phyloP scores from a whole-genome alignment of 2,113 vertebrate genomes.

The Antechinus flavipes region DNA sequence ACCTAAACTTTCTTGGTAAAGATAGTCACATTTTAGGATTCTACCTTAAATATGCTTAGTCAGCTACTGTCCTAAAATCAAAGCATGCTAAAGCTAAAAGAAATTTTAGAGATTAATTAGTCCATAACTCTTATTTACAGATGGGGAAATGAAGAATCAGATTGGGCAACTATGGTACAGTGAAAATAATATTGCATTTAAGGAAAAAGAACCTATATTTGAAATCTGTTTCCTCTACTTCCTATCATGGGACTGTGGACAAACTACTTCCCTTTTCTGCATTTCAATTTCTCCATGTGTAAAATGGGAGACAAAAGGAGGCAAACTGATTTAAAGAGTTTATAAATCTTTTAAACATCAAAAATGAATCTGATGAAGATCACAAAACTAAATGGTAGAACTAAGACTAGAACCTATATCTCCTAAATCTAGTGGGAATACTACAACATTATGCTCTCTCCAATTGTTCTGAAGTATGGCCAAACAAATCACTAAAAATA shows the following conservation, averaged over 20 bases:
- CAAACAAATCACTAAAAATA: too few relatives aligned
- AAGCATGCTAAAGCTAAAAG: neutral
- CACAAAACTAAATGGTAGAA: neutral
- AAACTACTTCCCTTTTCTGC: too few relatives aligned
- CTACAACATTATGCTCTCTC: too few relatives aligned
- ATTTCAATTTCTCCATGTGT: too few relatives aligned
- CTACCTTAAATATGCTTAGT: neutral
- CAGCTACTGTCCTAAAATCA: neutral
- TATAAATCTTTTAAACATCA: neutral
- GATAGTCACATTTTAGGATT: neutral
- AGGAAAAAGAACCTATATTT: neutral
- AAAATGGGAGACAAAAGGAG: neutral
- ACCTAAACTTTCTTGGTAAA: neutral
- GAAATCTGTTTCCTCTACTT: neutral
- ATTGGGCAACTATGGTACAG: neutral
- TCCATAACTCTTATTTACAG: neutral
- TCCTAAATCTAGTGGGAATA: neutral
- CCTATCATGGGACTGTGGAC: neutral
- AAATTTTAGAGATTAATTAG: neutral
- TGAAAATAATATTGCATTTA: neutral
- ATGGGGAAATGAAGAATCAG: neutral
- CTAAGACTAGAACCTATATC: neutral
- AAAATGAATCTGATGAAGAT: neutral
- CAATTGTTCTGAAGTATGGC: too few relatives aligned
- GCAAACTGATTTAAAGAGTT: neutral